A percentile compares a stretch with the other conserved stretches of the same genome.
These are phyloP conservation scores for Ischnura elegans DNA, from an alignment of 2,888 invertebrate species.

Conservation along the genomic window DNA sequence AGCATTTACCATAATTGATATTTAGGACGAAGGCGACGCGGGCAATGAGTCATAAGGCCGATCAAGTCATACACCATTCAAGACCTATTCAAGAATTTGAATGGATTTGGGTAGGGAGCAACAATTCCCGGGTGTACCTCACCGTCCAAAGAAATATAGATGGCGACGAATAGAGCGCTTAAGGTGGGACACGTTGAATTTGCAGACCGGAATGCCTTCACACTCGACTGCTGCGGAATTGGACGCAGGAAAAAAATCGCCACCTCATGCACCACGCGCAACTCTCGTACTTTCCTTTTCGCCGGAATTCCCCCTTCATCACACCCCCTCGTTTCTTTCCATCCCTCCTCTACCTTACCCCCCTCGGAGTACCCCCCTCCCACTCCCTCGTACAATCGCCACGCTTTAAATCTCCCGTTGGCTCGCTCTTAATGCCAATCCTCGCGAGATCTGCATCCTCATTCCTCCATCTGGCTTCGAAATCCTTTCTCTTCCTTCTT, in stretches of 20 bases:
- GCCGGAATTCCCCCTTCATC: neutral
- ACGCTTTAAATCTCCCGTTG: neutral
- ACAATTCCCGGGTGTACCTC: neutral
- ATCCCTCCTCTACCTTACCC: neutral
- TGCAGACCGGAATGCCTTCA: neutral
- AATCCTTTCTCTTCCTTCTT: neutral
- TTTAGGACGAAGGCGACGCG: no score
- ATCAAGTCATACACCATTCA: no score
- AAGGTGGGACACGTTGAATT: neutral
- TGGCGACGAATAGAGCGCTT: neutral
- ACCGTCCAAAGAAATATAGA: neutral
- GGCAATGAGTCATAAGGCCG: no score
- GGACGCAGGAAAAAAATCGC: neutral
- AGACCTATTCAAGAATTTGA: no score
- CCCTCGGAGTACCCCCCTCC: neutral
- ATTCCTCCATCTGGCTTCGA: constrained; percentile 27
- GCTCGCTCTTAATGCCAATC: neutral
- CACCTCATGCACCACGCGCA: neutral
- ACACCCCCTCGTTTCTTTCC: neutral
- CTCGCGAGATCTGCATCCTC: constrained; percentile 12
- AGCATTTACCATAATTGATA: no score
- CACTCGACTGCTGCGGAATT: neutral
- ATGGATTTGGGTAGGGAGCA: no score
- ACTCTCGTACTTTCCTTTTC: neutral
- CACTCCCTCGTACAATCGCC: neutral